Percentiles rank a stretch among this genome's conserved stretches.
phyloP scores from a whole-genome alignment of 2,888 invertebrate genomes.

The Zeuzera pyrina region DNA sequence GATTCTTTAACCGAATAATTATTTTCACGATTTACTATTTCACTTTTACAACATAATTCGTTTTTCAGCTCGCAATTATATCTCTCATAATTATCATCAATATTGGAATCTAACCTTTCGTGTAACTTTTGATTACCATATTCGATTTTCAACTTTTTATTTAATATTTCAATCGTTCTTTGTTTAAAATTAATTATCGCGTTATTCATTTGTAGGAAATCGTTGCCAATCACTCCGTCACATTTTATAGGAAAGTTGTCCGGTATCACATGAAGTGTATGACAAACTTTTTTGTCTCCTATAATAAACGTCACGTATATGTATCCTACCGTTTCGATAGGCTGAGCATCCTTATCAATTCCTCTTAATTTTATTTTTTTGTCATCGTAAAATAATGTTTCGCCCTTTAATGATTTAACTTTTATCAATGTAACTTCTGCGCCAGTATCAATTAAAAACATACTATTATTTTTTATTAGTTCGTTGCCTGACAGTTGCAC shows the following conservation, averaged over 20 bases:
- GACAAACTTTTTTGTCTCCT: constrained; percentile 8
- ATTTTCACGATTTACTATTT: too few relatives aligned
- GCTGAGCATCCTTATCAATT: constrained; percentile 12
- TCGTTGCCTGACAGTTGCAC: constrained; percentile 5
- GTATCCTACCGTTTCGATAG: constrained; percentile 12
- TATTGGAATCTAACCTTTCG: too few relatives aligned
- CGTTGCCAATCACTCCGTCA: constrained; percentile 14
- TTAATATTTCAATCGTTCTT: constrained; percentile 8
- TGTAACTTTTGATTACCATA: too few relatives aligned
- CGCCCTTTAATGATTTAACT: constrained; percentile 3
- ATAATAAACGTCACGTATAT: constrained; percentile 8
- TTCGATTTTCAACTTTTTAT: too few relatives aligned
- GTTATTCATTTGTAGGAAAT: constrained; percentile 11
- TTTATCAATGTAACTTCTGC: constrained; percentile 14
- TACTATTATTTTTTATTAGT: constrained; percentile 7
- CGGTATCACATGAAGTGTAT: constrained; percentile 11
- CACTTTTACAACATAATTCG: too few relatives aligned
- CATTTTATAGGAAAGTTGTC: constrained; percentile 14
- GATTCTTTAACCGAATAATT: not conserved
- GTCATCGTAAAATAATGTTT: constrained; percentile 9
- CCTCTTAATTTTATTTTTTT: constrained; percentile 12
- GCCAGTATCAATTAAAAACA: constrained; percentile 15
- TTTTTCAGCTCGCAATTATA: too few relatives aligned
- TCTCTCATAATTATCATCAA: too few relatives aligned
- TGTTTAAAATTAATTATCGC: constrained; percentile 12